Percentiles rank a stretch among this genome's conserved stretches.
phyloP scores from a whole-genome alignment of 2,797 vertebrate genomes.

The Buceros bicornis region DNA sequence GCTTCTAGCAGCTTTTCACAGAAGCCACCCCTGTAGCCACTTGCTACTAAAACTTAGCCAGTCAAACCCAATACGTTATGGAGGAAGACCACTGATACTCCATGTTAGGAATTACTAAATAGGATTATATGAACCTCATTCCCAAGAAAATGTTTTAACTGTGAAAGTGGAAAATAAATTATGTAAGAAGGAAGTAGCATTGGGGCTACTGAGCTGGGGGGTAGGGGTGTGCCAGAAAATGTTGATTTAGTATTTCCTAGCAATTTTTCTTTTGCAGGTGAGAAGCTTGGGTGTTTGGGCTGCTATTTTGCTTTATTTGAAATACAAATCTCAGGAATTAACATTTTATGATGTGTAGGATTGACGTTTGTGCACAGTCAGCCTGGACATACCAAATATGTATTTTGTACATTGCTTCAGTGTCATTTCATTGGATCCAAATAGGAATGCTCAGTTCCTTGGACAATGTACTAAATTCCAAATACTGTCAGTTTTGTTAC shows the following conservation, averaged over 20 bases:
- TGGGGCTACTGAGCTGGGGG: background rate
- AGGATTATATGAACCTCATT: fast-evolving
- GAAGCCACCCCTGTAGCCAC: too few species aligned
- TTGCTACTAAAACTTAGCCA: too few species aligned
- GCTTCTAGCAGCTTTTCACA: too few species aligned
- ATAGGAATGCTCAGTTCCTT: background rate
- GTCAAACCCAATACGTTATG: too few species aligned
- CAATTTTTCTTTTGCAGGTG: background rate
- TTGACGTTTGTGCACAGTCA: background rate
- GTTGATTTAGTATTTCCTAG: background rate
- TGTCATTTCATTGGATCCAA: background rate
- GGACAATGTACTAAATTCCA: background rate
- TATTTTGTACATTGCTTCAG: background rate
- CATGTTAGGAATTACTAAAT: background rate
- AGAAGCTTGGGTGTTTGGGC: background rate
- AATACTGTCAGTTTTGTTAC: fast-evolving
- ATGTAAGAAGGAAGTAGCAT: background rate
- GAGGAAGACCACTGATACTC: background rate
- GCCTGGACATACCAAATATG: background rate
- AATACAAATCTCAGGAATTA: background rate
- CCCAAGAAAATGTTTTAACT: too few species aligned
- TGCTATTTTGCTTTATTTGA: background rate
- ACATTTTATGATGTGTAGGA: background rate
- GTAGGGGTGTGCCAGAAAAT: background rate
- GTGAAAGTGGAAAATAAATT: background rate